These are phyloP conservation scores for Drosophila ercepeae DNA, from an alignment of 1,140 invertebrate genomes.

Conservation along the genomic window DNA sequence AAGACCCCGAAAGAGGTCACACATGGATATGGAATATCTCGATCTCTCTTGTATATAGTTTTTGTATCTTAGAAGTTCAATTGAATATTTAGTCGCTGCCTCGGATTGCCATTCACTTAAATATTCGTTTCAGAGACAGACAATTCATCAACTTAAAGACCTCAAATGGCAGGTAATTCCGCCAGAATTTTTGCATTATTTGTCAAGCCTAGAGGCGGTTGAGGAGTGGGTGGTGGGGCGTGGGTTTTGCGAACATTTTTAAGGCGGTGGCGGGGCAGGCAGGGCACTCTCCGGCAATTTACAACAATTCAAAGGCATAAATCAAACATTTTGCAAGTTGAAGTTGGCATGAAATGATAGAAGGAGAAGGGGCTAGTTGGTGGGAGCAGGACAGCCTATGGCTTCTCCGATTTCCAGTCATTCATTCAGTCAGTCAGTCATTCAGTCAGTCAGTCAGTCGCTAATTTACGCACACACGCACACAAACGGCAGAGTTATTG, in stretches of 20 bases:
- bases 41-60: no score
- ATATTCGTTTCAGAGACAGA: conserved; percentile 15
- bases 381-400: no score
- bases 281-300: conserved; percentile 51
- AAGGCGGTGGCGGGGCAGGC: no score
- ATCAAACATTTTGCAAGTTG: conserved; percentile 77
- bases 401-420: conserved; percentile 38
- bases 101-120: neutral
- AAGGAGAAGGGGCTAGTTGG: neutral
- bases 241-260: no score
- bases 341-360: conserved; percentile 49
- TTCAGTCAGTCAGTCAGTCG: conserved; percentile 33
- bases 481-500: conserved; percentile 63
- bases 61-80: no score
- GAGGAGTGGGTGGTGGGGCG: no score
- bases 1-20: conserved; percentile 45
- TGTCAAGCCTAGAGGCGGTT: conserved; percentile 47
- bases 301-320: conserved; percentile 77
- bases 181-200: conserved; percentile 71
- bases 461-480: conserved; percentile 74
- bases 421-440: conserved; percentile 56
- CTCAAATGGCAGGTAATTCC: conserved; percentile 69
- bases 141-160: conserved; percentile 44
- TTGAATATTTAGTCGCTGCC: no score
- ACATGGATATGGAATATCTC: conserved; percentile 22